Conservation (phyloP, 2,888 invertebrate genomes). For the Lasioglossum oenotherae region DNA sequence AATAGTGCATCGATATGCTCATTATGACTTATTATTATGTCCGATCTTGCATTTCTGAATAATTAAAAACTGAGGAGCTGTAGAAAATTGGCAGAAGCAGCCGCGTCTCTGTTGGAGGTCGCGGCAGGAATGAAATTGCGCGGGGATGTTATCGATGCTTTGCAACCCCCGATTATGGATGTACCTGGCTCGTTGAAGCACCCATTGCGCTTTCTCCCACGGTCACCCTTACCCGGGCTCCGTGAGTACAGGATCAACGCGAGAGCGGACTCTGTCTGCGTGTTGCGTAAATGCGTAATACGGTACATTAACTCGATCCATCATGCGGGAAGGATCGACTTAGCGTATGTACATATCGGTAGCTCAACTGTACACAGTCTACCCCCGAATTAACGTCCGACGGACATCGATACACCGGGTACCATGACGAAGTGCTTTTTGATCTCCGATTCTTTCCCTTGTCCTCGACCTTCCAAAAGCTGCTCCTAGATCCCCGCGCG, state of each 20-base stretch:
- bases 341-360: slow-evolving; percentile 64
- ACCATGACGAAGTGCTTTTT: slow-evolving; percentile 51
- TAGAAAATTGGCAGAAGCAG: background rate
- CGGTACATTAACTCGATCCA: slow-evolving; percentile 80
- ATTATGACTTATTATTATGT: no score
- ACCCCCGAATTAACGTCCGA: slow-evolving; percentile 63
- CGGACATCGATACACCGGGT: slow-evolving; percentile 52
- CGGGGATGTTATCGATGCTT: slow-evolving; percentile 37
- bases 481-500: background rate
- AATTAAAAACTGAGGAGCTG: background rate
- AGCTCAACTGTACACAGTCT: slow-evolving; percentile 49
- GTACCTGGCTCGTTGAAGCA: slow-evolving; percentile 57
- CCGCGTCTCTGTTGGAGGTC: background rate
- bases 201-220: slow-evolving; percentile 77
- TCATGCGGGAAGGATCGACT: slow-evolving; percentile 74
- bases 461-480: background rate
- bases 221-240: slow-evolving; percentile 71
- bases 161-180: slow-evolving; percentile 47
- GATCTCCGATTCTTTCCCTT: slow-evolving; percentile 10
- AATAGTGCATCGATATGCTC: no score
- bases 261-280: slow-evolving; percentile 72
- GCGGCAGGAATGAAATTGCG: slow-evolving; percentile 42
- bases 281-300: slow-evolving; percentile 74
- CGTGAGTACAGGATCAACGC: slow-evolving; percentile 76
- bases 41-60: no score